Percentiles rank a stretch among this genome's conserved stretches.
phyloP scores from a whole-genome alignment of 2,113 vertebrate genomes.

The Xyrauchen texanus region DNA sequence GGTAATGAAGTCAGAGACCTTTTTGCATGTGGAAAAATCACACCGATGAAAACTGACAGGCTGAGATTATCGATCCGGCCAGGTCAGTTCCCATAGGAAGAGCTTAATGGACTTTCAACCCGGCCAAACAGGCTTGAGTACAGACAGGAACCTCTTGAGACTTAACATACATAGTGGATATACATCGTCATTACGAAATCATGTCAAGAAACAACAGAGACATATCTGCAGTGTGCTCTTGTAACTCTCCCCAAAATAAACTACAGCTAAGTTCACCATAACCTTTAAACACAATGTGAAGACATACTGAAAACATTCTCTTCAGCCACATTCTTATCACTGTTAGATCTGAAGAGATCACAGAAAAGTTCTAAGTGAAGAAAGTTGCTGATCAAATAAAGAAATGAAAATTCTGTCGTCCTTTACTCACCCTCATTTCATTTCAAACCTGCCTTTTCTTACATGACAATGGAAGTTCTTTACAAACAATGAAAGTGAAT shows the following conservation, averaged over 20 bases:
- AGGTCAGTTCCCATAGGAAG: slow-evolving; percentile 38
- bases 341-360: too few relatives aligned
- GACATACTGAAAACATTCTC: too few relatives aligned
- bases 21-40: slow-evolving; percentile 45
- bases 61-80: slow-evolving; percentile 48
- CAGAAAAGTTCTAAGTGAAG: too few relatives aligned
- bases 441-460: too few relatives aligned
- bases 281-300: not conserved
- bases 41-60: slow-evolving; percentile 52
- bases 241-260: not conserved
- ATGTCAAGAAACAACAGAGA: not conserved
- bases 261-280: too few relatives aligned
- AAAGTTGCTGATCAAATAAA: too few relatives aligned
- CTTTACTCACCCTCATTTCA: too few relatives aligned
- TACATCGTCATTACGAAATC: not conserved
- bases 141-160: slow-evolving; percentile 1
- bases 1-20: slow-evolving; percentile 51
- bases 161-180: not conserved
- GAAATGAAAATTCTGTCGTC: too few relatives aligned
- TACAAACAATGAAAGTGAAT: too few relatives aligned
- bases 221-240: not conserved
- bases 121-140: not conserved
- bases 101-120: slow-evolving; percentile 52
- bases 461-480: too few relatives aligned
- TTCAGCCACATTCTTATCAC: not conserved